Base-by-base conservation (phyloP, 2,797 vertebrate species). In the Poecile montanus region DNA sequence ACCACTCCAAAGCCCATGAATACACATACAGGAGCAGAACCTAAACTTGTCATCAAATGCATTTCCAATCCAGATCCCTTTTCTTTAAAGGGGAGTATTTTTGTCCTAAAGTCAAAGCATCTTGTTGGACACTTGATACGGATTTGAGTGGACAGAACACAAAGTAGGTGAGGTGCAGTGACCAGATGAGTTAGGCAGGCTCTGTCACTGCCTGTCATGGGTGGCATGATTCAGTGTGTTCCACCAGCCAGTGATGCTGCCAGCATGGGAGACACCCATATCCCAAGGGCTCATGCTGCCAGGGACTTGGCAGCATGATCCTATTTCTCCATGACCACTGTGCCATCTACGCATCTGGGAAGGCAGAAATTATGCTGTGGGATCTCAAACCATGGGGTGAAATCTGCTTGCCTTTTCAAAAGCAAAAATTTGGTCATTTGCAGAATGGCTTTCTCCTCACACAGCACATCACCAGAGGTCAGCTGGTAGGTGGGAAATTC, bases 371-470 rank as follows among this genome's bases (percentile, higher is more conserved):
- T 4, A 9, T 77, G 9, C 3, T 0, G 8, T 54, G 23, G 32
- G 8, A 93, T 9, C 19, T 66, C 56, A 73, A 71, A 57, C 15
- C 1, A 0, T 13, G 16, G 23, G 7, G 11, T 53, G 32, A 79
- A 68, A 50, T 58, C 32, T 38, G 3, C 21, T 76, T 7, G 0
- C 44, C 1, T 1, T 34, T 10, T 67, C 7, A 9, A 54, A 91
- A 53, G 27, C 1, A 1, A 75, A 21, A 66, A 61, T 88, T 45
- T 63, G 23, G 18, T 89, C 23, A 25, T 79, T 53, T 70, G 36
- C 20, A 63, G 50, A 62, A 36, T 0, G 0, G 3, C 19, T 42
- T 91, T 82, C 12, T 70, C 27, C 32, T 74, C 1, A 0, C 18
- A 61, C 34, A 74, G 21, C 34, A 32, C 75, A 54, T 38, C 2